phyloP scores from a whole-genome alignment of 2,797 vertebrate species.

The Pampus argenteus region DNA sequence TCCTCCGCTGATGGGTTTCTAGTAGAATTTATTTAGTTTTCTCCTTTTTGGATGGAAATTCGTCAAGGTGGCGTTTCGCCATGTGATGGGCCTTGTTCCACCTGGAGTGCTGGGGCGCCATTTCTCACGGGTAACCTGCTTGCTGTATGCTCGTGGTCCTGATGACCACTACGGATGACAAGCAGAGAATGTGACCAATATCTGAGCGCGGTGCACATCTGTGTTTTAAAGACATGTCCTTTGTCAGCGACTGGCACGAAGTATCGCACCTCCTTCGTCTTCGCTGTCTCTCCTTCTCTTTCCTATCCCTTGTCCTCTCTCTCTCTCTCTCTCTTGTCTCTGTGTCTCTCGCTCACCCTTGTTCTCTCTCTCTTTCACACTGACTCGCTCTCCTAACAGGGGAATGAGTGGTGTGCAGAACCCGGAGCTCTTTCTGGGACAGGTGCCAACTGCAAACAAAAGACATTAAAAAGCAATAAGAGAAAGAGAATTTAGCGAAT shows the following conservation, averaged over 20 bases:
- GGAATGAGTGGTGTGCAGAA: conserved; percentile 73
- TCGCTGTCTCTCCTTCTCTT: conserved; percentile 62
- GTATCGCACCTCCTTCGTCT: conserved; percentile 61
- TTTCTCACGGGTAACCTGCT: conserved; percentile 70
- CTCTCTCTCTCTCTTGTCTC: conserved; percentile 58
- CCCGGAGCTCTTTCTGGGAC: conserved; percentile 89
- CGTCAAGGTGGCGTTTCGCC: conserved; percentile 52
- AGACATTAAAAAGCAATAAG: conserved; percentile 87
- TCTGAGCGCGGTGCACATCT: conserved; percentile 47
- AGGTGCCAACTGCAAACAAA: conserved; percentile 94
- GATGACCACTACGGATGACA: conserved; percentile 59
- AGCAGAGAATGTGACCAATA: conserved; percentile 51
- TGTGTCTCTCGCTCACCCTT: conserved; percentile 64
- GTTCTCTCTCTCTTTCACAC: conserved; percentile 68
- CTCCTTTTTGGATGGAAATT: conserved; percentile 53
- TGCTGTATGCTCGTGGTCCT: conserved; percentile 51
- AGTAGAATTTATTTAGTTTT: conserved; percentile 52
- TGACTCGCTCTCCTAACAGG: conserved; percentile 68
- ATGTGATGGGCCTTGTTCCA: conserved; percentile 68
- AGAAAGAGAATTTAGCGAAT: conserved; percentile 69
- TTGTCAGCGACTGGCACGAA: conserved; percentile 55
- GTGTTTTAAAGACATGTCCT: conserved; percentile 56
- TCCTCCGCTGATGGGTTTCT: conserved; percentile 21
- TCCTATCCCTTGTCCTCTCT: conserved; percentile 63
- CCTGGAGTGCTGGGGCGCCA: conserved; percentile 67